Evolutionary conservation across 2,113 vertebrate species (phyloP), one percentile per base, ranked within the genome.

Genomic region (Terrapene triunguis): DNA sequence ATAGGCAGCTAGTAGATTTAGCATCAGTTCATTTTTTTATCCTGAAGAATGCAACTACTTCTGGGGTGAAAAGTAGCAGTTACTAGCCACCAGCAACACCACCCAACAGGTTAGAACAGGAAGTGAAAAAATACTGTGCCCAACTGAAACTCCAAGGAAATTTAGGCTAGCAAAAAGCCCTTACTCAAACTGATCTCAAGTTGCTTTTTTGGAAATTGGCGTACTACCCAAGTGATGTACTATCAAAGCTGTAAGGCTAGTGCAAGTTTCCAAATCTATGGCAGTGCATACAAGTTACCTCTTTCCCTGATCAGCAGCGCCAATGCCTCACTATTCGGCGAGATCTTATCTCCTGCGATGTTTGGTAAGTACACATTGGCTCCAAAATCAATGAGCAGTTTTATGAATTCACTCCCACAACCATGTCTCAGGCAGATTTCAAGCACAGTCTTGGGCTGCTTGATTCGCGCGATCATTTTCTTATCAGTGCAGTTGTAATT

Each of bases 341-440:
- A 98, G 0, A 59, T 96, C 94, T 98, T 97, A 1, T 98, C 98
- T 29, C 95, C 89, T 4, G 96, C 95, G 32, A 99, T 38, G 0
- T 95, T 95, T 6, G 99, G 99, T 91, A 99, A 98, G 93, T 99
- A 99, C 47, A 99, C 98, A 2, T 99, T 98, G 82, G 99, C 99
- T 87, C 99, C 99, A 94, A 99, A 99, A 98, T 99, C 99, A 86
- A 99, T 98, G 88, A 99, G 99, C 59, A 99, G 98, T 85, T 98
- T 96, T 65, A 99, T 88, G 97, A 99, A 99, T 65, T 99, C 98
- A 0, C 95, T 82, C 38, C 93, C 97, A 82, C 99, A 99, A 85
- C 99, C 98, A 6, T 99, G 99, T 59, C 98, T 98, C 62, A 99
- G 97, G 88, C 99, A 99, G 95, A 98, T 98, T 95, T 99, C 99